These are phyloP conservation scores for Scarus forsteni DNA, from an alignment of 2,797 vertebrate genomes.

Conservation along the genomic window DNA sequence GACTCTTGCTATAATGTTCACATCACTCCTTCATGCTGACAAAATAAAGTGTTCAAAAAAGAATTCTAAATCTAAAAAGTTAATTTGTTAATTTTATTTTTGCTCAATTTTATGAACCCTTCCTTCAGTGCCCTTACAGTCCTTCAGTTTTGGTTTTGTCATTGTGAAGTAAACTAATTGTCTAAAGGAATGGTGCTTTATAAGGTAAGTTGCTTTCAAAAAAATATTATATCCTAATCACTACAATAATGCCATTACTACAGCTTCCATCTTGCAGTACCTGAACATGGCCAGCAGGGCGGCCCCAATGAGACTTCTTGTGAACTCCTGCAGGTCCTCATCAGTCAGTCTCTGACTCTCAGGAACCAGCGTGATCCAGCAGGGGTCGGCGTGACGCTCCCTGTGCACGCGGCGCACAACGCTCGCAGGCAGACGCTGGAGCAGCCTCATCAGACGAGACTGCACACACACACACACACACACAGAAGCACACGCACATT, in stretches of 20 bases:
- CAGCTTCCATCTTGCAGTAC: conserved; percentile 46
- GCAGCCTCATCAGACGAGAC: conserved; percentile 95
- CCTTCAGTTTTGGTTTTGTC: too few relatives aligned
- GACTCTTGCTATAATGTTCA: too few relatives aligned
- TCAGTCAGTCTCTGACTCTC: conserved; percentile 91
- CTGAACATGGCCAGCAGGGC: conserved; percentile 97
- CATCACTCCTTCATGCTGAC: too few relatives aligned
- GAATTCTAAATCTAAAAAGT: too few relatives aligned
- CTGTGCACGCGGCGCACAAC: conserved; percentile 94
- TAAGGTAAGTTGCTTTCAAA: too few relatives aligned
- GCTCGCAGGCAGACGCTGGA: conserved; percentile 92
- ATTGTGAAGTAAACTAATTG: too few relatives aligned
- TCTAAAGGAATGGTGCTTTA: too few relatives aligned
- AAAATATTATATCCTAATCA: neutral
- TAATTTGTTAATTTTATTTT: too few relatives aligned
- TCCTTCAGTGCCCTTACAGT: too few relatives aligned
- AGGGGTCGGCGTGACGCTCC: conserved; percentile 90
- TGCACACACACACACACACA: conserved; percentile 67
- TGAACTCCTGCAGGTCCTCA: conserved; percentile 93
- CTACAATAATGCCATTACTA: neutral
- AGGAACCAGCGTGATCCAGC: conserved; percentile 93
- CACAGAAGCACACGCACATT: neutral
- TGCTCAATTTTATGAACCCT: too few relatives aligned
- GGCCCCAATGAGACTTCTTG: conserved; percentile 92
- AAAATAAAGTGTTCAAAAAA: too few relatives aligned